Evolutionary conservation across 2,797 vertebrate species (phyloP).

Genomic region (Pipistrellus pipistrellus): DNA sequence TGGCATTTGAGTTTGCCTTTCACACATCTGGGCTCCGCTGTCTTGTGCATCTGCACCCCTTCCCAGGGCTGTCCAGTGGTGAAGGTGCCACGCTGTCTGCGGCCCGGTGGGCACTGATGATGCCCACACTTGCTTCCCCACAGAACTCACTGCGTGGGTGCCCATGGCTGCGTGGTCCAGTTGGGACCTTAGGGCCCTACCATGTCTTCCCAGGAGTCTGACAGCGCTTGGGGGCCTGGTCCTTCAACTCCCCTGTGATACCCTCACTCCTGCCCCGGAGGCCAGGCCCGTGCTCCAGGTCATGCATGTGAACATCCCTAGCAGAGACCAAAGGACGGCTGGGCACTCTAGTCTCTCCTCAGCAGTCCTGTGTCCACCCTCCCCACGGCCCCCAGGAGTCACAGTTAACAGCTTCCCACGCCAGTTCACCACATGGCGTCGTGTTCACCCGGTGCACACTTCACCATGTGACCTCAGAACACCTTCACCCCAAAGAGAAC

Average conservation of each 20-base stretch:
- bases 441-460: neutral
- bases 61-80: neutral
- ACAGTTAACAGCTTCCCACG: neutral
- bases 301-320: neutral
- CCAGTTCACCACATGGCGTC: neutral
- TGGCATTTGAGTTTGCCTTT: neutral
- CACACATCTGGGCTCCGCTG: neutral
- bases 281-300: neutral
- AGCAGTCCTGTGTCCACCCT: neutral
- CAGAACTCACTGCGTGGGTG: neutral
- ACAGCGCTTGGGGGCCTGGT: neutral
- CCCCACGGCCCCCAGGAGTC: neutral
- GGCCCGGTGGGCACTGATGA: neutral
- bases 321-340: neutral
- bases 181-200: neutral
- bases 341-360: neutral
- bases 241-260: neutral
- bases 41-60: neutral
- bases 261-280: neutral
- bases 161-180: neutral
- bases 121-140: neutral
- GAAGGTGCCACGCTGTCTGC: neutral
- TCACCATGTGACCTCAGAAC: too few relatives aligned
- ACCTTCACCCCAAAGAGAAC: neutral
- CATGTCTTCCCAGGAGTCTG: neutral